Conservation (phyloP, 2,797 vertebrate species). For the Apogon talboti region DNA sequence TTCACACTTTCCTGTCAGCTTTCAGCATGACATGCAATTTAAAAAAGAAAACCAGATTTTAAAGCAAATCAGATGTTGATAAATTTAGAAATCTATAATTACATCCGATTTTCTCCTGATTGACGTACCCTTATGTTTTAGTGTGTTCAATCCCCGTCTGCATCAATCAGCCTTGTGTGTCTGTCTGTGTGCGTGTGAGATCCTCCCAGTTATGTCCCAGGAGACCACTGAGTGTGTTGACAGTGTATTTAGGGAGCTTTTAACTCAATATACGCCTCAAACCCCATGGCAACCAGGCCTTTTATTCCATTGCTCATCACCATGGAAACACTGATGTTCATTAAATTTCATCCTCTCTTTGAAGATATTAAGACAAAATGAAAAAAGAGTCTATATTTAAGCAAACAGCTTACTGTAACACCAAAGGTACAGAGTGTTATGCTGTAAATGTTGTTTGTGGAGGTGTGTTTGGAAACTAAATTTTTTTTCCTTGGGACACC, state of each 20-base stretch:
- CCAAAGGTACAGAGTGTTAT: neutral
- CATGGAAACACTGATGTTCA: conserved; percentile 72
- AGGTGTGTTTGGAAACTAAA: neutral
- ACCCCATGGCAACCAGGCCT: conserved; percentile 65
- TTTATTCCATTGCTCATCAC: conserved; percentile 62
- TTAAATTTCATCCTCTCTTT: conserved; percentile 60
- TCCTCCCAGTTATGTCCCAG: conserved; percentile 39
- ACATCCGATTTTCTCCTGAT: neutral
- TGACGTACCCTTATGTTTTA: conserved; percentile 31
- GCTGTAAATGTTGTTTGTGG: conserved; percentile 3
- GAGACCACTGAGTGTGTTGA: conserved; percentile 62
- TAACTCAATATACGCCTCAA: conserved; percentile 69
- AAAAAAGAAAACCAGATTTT: neutral
- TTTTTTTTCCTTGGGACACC: conserved; percentile 4
- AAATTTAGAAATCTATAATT: conserved; percentile 36
- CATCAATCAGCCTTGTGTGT: neutral
- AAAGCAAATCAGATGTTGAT: conserved; percentile 25
- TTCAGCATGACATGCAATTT: conserved; percentile 11
- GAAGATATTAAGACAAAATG: conserved; percentile 60
- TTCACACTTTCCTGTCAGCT: neutral
- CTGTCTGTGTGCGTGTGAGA: neutral
- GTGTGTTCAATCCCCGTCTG: conserved; percentile 2
- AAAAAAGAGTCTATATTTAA: conserved; percentile 29
- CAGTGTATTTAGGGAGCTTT: conserved; percentile 76
- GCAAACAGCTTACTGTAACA: conserved; percentile 21